Base-by-base conservation (phyloP, 2,888 invertebrate species). In the Agonum fuliginosum region DNA sequence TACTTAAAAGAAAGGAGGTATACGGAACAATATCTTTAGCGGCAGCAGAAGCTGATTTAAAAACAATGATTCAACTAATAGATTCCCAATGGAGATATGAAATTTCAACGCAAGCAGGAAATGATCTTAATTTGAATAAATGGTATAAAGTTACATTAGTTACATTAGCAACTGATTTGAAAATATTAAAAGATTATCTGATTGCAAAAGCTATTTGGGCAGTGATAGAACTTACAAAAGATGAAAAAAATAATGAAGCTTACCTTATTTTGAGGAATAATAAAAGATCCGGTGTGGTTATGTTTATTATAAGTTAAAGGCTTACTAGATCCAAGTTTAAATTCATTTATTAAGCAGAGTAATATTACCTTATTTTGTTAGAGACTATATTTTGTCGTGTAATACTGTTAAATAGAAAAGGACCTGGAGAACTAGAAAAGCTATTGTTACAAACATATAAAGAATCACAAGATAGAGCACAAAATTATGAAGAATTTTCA, bases 381-480 rank as follows among this genome's bases (percentile, higher is more conserved):
- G 81, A 81, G 78, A 80, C 78, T 1, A 43, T 80, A 6, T 83
- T 72, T 78, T 83, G 81, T 69, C 62, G 81, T 19, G 67, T 81
- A n/a, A 17, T 83, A 5, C 24, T 82, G 12, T 65, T 82, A n/a
- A 83, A 83, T 72, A 78, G 82, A 46, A 77, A 78, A 71, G 27
- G 83, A 43, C 78, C 79, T 4, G 83, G 82, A 12, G 82, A 82
- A 75, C 67, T 82, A 8, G 80, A 83, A 54, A 73, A 81, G 67
- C 24, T 82, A 48, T 72, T 41, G 20, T 62, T 82, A 24, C 67
- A 80, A 54, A 41, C 72, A 20, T 80, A 81, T 72, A 34, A 75
- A 71, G 54, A 46, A 17, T 14, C 10, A 17, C 22, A 71, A 37
- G 19, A 17, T n/a, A n/a, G n/a, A n/a, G 19, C 17, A 17, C 27